Percentiles rank a stretch among this genome's conserved stretches.
Evolutionary conservation across 1,140 invertebrate species (phyloP).

Genomic region (Conopomorpha cramerella): DNA sequence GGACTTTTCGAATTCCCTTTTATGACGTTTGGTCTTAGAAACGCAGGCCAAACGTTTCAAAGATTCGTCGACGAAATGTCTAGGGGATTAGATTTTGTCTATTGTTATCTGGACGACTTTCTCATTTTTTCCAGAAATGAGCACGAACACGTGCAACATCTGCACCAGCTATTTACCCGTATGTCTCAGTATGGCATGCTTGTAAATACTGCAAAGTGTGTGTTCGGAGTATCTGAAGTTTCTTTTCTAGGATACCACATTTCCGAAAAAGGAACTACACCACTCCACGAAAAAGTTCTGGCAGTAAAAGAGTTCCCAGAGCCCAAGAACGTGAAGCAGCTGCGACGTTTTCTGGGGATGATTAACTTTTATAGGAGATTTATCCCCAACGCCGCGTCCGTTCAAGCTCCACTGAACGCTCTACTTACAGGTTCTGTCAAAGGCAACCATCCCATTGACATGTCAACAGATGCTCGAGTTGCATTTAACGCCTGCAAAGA

Average conservation of each 20-base stretch:
- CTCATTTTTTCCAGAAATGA: neutral
- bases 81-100: neutral
- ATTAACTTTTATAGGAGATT: no score
- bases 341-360: no score
- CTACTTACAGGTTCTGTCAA: no score
- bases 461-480: no score
- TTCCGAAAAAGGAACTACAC: slow-evolving; percentile 6
- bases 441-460: no score
- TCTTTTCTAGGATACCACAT: neutral
- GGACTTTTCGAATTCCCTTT: no score
- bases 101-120: neutral
- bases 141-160: neutral
- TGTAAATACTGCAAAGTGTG: neutral
- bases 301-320: slow-evolving; percentile 17
- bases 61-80: no score
- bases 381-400: slow-evolving; percentile 26
- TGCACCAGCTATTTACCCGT: neutral
- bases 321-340: slow-evolving; percentile 17
- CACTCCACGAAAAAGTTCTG: slow-evolving; percentile 9
- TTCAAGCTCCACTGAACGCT: no score
- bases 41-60: no score
- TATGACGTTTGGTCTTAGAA: neutral
- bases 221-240: neutral
- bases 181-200: neutral
- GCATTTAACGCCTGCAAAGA: no score